Conservation (phyloP, 1,140 invertebrate species). For the Drosophila mauritiana region DNA sequence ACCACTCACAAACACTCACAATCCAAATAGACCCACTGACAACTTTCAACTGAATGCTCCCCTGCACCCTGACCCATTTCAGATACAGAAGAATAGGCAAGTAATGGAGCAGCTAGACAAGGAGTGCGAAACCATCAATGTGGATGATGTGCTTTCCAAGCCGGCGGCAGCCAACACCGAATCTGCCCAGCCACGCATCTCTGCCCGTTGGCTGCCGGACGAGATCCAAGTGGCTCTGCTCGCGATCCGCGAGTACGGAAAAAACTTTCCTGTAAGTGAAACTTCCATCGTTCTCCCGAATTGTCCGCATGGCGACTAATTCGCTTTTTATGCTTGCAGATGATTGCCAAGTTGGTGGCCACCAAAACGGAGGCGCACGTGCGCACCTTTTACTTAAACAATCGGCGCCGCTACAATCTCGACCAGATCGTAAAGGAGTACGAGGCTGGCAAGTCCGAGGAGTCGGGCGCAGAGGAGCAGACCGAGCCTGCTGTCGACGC, state of each 20-base stretch:
- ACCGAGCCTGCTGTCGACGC: constrained; percentile 18
- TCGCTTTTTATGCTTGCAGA: constrained; percentile 69
- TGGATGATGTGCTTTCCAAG: constrained; percentile 38
- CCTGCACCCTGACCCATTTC: constrained; percentile 58
- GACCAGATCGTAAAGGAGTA: constrained; percentile 95
- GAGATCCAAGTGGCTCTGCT: constrained; percentile 96
- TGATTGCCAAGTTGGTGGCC: constrained; percentile 97
- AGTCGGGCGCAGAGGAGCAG: constrained; percentile 39
- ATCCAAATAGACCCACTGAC: constrained; percentile 24
- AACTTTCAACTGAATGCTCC: constrained; percentile 59
- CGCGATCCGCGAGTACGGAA: constrained; percentile 97
- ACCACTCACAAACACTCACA: neutral
- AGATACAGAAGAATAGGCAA: constrained; percentile 98
- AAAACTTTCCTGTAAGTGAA: constrained; percentile 91
- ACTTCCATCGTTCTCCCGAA: neutral
- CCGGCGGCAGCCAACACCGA: constrained; percentile 87
- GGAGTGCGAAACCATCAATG: constrained; percentile 66
- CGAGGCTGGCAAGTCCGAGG: constrained; percentile 86
- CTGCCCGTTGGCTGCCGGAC: constrained; percentile 96
- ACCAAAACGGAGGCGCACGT: constrained; percentile 97
- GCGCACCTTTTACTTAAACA: constrained; percentile 95
- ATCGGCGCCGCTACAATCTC: constrained; percentile 95
- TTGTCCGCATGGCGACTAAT: neutral
- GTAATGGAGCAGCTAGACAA: constrained; percentile 93
- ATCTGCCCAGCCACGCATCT: constrained; percentile 88